Evolutionary conservation across 2,113 vertebrate genomes (phyloP).

Genomic region (Eptatretus burgeri): DNA sequence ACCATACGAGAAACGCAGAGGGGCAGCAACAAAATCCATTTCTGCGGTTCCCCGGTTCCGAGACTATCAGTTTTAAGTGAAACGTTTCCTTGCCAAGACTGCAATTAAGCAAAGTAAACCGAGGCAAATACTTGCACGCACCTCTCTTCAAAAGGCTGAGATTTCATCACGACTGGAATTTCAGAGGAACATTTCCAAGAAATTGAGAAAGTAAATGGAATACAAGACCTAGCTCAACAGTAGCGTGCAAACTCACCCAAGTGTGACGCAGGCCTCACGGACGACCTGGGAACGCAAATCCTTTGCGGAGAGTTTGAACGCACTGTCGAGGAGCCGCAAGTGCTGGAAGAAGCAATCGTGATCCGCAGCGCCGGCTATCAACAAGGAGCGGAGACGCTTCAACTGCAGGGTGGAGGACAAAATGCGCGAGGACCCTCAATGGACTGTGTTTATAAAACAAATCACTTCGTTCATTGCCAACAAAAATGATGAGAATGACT

Average conservation of each 20-base stretch:
- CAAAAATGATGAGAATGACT: conserved; percentile 7
- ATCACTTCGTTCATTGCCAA: background rate
- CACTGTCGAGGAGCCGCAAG: conserved; percentile 56
- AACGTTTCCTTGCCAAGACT: too few species aligned
- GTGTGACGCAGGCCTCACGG: conserved; percentile 76
- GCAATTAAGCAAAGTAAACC: too few species aligned
- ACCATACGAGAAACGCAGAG: too few species aligned
- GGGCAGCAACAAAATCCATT: too few species aligned
- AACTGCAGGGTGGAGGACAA: conserved; percentile 28
- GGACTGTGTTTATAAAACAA: background rate
- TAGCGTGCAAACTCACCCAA: conserved; percentile 38
- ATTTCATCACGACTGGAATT: too few species aligned
- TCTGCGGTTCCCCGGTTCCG: too few species aligned
- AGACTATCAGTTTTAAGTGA: too few species aligned
- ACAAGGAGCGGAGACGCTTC: conserved; percentile 61
- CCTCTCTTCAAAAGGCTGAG: too few species aligned
- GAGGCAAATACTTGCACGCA: too few species aligned
- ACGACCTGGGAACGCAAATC: conserved; percentile 87
- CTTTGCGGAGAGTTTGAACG: conserved; percentile 85
- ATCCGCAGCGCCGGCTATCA: conserved; percentile 52
- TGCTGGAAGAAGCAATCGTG: conserved; percentile 92
- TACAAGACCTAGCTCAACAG: too few species aligned
- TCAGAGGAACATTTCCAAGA: too few species aligned
- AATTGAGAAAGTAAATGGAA: too few species aligned
- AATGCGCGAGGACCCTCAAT: background rate